Evolutionary conservation across 2,797 vertebrate genomes (phyloP), one percentile per base, ranked within the genome.

Genomic region (Melanotaenia parkinsoni): DNA sequence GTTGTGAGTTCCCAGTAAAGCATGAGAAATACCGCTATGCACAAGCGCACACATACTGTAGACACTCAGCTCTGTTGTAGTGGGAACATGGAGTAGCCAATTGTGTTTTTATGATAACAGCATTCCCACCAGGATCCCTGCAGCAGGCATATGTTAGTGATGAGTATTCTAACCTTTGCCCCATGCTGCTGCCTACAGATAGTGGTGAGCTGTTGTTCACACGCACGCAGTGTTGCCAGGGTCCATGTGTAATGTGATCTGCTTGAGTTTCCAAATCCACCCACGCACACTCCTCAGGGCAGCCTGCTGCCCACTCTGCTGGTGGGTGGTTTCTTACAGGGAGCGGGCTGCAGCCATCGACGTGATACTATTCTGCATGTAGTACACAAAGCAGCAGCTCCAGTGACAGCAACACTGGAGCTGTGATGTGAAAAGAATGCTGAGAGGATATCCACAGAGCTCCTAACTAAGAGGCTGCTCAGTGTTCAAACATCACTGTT

Each of bases 191-290:
- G 92, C 92, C 93, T 91, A 93, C 93, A 94, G 90, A 92, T 89
- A 91, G 83, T 89, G 87, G 76, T 89, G 86, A 93, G 89, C 86
- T 82, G 91, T 82, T 90, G 88, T 92, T 89, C 91, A 91, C 89
- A 85, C 85, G 38, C 87, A 83, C 54, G 61, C 91, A 84, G 84
- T 85, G 89, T 88, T 93, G 88, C 91, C 90, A 93, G 87, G 92
- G 93, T 92, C 94, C 92, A 93, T 86, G 86, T 89, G 92, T 93
- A 94, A 93, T 93, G 90, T 91, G 90, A 94, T 94, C 92, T 88
- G 86, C 91, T 91, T 86, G 90, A 93, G 90, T 94, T 93, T 91
- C 91, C 89, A 92, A 93, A 88, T 92, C 90, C 85, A 77, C 92
- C 92, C 88, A 93, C 92, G 70, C 89, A 87, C 90, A 81, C 91